Evolutionary conservation across 2,113 vertebrate species (phyloP).

Genomic region (Apteryx owenii): DNA sequence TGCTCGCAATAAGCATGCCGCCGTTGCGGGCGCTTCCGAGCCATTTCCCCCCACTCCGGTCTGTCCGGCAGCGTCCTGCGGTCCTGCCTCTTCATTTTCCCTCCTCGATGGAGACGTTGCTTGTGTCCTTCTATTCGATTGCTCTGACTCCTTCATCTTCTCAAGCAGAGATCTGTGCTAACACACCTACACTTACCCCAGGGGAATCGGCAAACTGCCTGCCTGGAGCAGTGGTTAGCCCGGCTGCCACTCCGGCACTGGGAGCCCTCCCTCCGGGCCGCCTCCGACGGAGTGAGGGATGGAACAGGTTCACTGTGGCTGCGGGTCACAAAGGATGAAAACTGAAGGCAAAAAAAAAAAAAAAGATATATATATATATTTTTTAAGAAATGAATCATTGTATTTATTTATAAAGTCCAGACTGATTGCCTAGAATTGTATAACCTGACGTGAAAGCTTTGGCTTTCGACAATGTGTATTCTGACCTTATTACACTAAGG

Average conservation of each 20-base stretch:
- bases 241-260: no score
- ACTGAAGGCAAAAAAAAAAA: neutral
- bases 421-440: neutral
- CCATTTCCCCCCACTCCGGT: neutral
- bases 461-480: neutral
- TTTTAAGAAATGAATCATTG: neutral
- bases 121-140: neutral
- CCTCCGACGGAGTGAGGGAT: neutral
- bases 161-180: neutral
- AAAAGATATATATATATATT: no score
- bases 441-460: neutral
- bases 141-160: neutral
- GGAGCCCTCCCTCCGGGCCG: no score
- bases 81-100: neutral
- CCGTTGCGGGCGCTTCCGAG: rapidly evolving
- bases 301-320: neutral
- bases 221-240: no score
- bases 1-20: neutral
- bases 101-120: rapidly evolving
- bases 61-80: neutral
- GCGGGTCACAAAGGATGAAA: neutral
- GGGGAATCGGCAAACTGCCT: no score
- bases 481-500: neutral
- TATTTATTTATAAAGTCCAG: neutral
- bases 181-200: neutral